Evolutionary conservation across 2,888 invertebrate genomes (phyloP), one percentile per base, ranked within the genome.

Genomic region (Masnerella sp.): DNA sequence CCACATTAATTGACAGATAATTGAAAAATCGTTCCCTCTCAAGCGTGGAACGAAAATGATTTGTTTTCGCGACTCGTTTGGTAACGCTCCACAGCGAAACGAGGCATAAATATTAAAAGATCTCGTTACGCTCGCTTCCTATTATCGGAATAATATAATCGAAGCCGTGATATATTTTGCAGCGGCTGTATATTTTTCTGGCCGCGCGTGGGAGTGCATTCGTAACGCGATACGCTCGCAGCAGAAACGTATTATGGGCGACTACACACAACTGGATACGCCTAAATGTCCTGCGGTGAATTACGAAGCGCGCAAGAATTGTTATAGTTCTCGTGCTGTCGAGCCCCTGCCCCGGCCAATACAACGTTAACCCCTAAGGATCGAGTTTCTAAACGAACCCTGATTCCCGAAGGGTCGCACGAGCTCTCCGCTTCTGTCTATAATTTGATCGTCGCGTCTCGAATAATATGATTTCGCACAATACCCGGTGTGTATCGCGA

Each of bases 311-410:
- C 51, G 32, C 45, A 68, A 65, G 62, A 73, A 73, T 73, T 62
- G 67, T 73, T 73, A 73, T 73, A 62, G 73, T 73, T 73, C 56
- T 61, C 67, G 52, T 42, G 15, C 25, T 25, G 51, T 36, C 49
- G 52, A 64, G 65, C 58, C 56, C 59, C 61, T 43, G 52, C 51
- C 47, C 30, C 47, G 59, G 54, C 59, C 58, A 68, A 68, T 68
- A 52, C 59, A 42, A 47, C 70, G 32, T 70, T 74, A 76, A 71
- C 76, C 74, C 71, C 65, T 20, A 14, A 61, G 65, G 72, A 76
- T 74, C 74, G 62, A 69, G 65, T 76, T 76, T 67, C 76, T 65
- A 67, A 76, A 71, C 64, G 67, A 74, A 74, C 42, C 69, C 54
- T 30, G 69, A 72, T 58, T 70, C 70, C 74, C 62, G 70, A 62